phyloP scores from a whole-genome alignment of 2,113 vertebrate species.

The Chloebia gouldiae region DNA sequence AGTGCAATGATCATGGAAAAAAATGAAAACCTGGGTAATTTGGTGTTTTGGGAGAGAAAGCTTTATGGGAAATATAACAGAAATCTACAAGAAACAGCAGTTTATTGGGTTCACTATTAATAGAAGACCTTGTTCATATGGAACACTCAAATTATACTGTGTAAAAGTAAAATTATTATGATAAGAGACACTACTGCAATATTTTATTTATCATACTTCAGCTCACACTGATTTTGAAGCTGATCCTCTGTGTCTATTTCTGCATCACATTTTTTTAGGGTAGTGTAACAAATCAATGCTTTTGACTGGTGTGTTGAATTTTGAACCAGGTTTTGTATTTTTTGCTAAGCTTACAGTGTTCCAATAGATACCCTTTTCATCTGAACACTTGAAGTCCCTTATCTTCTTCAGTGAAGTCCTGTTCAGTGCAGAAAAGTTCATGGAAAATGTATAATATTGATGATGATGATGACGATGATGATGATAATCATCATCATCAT shows the following conservation, averaged over 20 bases:
- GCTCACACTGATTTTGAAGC: background rate
- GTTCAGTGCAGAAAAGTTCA: background rate
- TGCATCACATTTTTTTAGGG: background rate
- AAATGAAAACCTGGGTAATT: background rate
- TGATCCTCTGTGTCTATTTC: background rate
- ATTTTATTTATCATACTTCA: background rate
- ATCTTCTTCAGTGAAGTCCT: background rate
- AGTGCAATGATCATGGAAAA: background rate
- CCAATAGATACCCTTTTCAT: background rate
- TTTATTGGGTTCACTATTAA: background rate
- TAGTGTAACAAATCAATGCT: background rate
- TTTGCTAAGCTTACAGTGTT: background rate
- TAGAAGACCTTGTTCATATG: background rate
- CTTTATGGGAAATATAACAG: background rate
- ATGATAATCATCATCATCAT: background rate
- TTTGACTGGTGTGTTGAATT: background rate
- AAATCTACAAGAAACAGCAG: background rate
- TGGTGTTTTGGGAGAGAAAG: background rate
- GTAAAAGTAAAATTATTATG: background rate
- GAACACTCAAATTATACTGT: background rate
- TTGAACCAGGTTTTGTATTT: background rate
- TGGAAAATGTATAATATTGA: background rate
- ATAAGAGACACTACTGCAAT: background rate
- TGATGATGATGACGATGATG: too few relatives aligned
- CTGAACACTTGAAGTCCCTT: background rate